Percentiles rank a stretch among this genome's conserved stretches.
These are phyloP conservation scores for Lingula anatina DNA, from an alignment of 2,888 invertebrate genomes.

Conservation along the genomic window DNA sequence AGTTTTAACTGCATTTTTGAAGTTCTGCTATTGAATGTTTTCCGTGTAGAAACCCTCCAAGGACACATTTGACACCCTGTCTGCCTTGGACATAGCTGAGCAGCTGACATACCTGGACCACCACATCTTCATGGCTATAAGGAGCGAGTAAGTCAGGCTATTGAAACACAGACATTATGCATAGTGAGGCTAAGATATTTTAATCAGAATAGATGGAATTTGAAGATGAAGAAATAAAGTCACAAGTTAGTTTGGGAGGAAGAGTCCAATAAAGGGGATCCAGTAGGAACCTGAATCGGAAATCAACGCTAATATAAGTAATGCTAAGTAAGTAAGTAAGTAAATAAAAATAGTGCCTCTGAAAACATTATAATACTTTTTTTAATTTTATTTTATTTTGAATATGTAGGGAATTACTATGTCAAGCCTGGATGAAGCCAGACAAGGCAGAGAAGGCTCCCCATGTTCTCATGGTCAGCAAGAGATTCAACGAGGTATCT, in stretches of 20 bases:
- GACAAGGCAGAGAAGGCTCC: conserved; percentile 78
- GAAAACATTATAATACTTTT: too few relatives aligned
- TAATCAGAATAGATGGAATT: too few relatives aligned
- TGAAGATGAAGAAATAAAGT: too few relatives aligned
- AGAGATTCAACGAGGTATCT: conserved; percentile 80
- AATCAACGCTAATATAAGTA: too few relatives aligned
- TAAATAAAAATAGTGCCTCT: too few relatives aligned
- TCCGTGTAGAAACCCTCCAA: conserved; percentile 75
- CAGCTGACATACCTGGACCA: conserved; percentile 89
- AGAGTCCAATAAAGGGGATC: too few relatives aligned
- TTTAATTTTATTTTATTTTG: too few relatives aligned
- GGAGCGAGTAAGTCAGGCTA: conserved; percentile 73
- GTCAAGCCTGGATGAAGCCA: conserved; percentile 73
- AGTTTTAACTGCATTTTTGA: too few relatives aligned
- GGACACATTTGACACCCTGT: conserved; percentile 78
- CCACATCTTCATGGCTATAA: conserved; percentile 77
- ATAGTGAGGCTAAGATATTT: not conserved
- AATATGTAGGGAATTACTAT: conserved; percentile 42
- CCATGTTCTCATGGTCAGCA: conserved; percentile 70
- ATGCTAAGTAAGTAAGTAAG: too few relatives aligned
- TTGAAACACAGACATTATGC: conserved; percentile 2
- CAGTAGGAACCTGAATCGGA: too few relatives aligned
- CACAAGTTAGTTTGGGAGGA: too few relatives aligned
- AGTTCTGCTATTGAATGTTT: too few relatives aligned
- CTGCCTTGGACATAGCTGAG: conserved; percentile 86